Evolutionary conservation across 2,797 vertebrate species (phyloP).

Genomic region (Epinephelus awoara): DNA sequence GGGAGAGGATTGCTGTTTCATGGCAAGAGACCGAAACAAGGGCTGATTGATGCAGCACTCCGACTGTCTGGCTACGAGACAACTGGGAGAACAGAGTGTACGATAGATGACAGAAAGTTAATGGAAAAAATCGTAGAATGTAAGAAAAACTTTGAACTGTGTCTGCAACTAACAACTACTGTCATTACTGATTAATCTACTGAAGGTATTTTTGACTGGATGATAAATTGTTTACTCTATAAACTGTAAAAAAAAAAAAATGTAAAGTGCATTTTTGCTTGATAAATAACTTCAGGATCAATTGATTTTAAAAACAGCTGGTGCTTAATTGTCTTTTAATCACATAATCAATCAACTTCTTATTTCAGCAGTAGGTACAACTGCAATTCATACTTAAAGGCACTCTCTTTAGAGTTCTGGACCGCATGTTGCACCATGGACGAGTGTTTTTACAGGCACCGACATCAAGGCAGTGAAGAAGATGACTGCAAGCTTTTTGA

Average conservation of each 20-base stretch:
- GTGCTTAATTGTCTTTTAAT: neutral
- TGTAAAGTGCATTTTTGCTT: no score
- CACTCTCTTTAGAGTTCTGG: no score
- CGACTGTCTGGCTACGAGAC: slow-evolving; percentile 26
- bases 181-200: neutral
- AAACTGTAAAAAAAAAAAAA: neutral
- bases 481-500: slow-evolving; percentile 10
- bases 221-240: neutral
- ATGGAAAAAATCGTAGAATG: neutral
- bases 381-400: neutral
- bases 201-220: neutral
- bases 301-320: neutral
- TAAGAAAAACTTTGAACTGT: neutral
- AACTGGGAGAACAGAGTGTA: slow-evolving; percentile 20
- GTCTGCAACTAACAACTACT: neutral
- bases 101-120: neutral
- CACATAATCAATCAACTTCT: neutral
- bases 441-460: neutral
- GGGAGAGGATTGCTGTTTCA: slow-evolving; percentile 60
- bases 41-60: slow-evolving; percentile 66
- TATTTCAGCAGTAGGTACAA: neutral
- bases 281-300: no score
- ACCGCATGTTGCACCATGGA: no score
- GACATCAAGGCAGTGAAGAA: neutral
- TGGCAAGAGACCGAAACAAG: slow-evolving; percentile 60